Percentiles rank a stretch among this genome's conserved stretches.
Evolutionary conservation across 2,797 vertebrate species (phyloP).

Genomic region (Aeoliscus strigatus): DNA sequence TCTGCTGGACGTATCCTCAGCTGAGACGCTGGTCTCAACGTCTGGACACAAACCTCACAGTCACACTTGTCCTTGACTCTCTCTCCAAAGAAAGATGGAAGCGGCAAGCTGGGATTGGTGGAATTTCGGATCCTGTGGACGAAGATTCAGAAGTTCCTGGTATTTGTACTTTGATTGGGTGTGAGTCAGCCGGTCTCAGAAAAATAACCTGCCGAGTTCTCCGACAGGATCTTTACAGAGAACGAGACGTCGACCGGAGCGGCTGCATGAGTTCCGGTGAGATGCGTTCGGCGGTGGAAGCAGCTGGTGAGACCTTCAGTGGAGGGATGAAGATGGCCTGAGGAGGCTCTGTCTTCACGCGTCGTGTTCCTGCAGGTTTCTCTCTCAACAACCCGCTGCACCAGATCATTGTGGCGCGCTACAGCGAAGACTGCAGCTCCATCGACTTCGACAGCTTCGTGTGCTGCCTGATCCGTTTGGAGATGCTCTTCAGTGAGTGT

Average conservation of each 20-base stretch:
- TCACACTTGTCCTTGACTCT: conserved; percentile 35
- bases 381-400: conserved; percentile 79
- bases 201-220: conserved; percentile 2
- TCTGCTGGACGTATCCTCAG: conserved; percentile 75
- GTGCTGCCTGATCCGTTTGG: conserved; percentile 78
- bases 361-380: conserved; percentile 71
- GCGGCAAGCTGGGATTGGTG: conserved; percentile 82
- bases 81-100: conserved; percentile 59
- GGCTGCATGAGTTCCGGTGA: conserved; percentile 68
- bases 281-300: conserved; percentile 67
- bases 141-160: conserved; percentile 86
- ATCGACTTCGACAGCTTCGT: conserved; percentile 87
- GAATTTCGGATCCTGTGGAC: conserved; percentile 88
- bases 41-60: not conserved
- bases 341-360: no score
- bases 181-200: no score
- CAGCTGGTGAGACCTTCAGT: conserved; percentile 47
- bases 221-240: conserved; percentile 61
- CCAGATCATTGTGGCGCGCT: conserved; percentile 82
- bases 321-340: not conserved
- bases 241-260: conserved; percentile 59
- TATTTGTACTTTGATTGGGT: no score
- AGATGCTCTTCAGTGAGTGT: conserved; percentile 82
- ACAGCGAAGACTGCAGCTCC: conserved; percentile 72
- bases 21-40: not conserved